Percentiles rank a stretch among this genome's conserved stretches.
These are phyloP conservation scores for Sceloporus tristichus DNA, from an alignment of 2,113 vertebrate species.

Conservation along the genomic window DNA sequence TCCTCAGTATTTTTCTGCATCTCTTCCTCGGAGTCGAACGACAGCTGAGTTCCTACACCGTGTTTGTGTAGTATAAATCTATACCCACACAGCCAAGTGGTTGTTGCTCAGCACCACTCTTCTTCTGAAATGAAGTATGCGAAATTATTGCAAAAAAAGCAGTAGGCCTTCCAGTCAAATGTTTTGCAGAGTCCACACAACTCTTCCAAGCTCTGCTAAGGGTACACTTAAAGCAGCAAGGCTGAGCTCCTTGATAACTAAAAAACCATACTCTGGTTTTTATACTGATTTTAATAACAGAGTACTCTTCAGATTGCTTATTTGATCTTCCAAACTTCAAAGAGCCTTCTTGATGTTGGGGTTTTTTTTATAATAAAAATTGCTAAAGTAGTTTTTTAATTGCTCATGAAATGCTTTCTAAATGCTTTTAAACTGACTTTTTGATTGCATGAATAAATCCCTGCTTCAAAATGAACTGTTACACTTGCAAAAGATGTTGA, in stretches of 20 bases:
- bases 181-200: too few species aligned
- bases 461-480: slow-evolving; percentile 37
- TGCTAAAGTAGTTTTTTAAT: slow-evolving; percentile 27
- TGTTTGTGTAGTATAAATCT: too few species aligned
- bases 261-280: slow-evolving; percentile 1
- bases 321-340: slow-evolving; percentile 41
- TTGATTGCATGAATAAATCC: slow-evolving; percentile 26
- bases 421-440: slow-evolving; percentile 34
- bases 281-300: slow-evolving; percentile 28
- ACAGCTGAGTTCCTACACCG: neutral
- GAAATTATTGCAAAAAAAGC: too few species aligned
- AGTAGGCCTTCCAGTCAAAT: too few species aligned
- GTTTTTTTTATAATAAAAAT: neutral
- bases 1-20: neutral
- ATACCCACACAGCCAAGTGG: too few species aligned
- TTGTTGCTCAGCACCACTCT: too few species aligned
- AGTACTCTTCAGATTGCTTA: slow-evolving; percentile 11
- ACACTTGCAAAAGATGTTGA: neutral
- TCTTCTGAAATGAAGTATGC: too few species aligned
- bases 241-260: slow-evolving; percentile 2
- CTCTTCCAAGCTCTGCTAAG: neutral
- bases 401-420: slow-evolving; percentile 36
- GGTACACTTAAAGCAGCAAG: neutral
- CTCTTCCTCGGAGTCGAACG: neutral
- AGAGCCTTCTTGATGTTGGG: neutral